Base-by-base conservation (phyloP, 2,888 invertebrate species). In the Drepana falcataria region DNA sequence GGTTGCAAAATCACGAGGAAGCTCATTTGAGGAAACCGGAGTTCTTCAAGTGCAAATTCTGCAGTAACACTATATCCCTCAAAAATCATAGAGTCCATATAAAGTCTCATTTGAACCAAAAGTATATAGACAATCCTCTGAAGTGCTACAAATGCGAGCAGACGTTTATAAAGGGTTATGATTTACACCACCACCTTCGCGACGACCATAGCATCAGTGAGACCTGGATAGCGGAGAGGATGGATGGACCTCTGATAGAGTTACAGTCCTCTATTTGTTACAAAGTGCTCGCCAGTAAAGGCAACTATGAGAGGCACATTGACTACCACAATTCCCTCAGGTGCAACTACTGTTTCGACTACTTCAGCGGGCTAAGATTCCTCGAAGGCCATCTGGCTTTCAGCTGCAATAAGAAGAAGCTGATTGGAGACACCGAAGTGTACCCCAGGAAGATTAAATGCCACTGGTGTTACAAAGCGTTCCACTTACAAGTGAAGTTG, bases 271-370 rank as follows among this genome's bases (percentile, higher is more conserved):
- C 87, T n/a, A 73, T 91, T 4, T 92, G 91, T 58, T 72, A 81
- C 56, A 92, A 91, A 64, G 73, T 89, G 3, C 75, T 92, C 35
- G 89, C 91, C 35, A 86, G 81, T 61, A 86, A 88, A 60, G 88
- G 87, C n/a, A 91, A 90, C 66, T 91, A 78, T 62, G 89, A 91
- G 61, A 75, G 91, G 35, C 91, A 92, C 61, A 74, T 92, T 48
- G 91, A 91, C 63, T 91, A 89, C 63, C 91, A 92, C 71, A 91
- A 92, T 64, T 77, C 87, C 0, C 68, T 91, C 52, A 69, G 91
- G 33, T 92, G 91, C 69, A 91, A 91, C 71, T 92, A 92, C 66
- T 92, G 91, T 68, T 88, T 82, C 58, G 87, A 88, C 53, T 88
- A 85, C 71, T 92, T 92, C 67, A 86, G 81, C 65, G 75, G 83